Evolutionary conservation across 2,113 vertebrate genomes (phyloP).

Genomic region (Sardina pilchardus): DNA sequence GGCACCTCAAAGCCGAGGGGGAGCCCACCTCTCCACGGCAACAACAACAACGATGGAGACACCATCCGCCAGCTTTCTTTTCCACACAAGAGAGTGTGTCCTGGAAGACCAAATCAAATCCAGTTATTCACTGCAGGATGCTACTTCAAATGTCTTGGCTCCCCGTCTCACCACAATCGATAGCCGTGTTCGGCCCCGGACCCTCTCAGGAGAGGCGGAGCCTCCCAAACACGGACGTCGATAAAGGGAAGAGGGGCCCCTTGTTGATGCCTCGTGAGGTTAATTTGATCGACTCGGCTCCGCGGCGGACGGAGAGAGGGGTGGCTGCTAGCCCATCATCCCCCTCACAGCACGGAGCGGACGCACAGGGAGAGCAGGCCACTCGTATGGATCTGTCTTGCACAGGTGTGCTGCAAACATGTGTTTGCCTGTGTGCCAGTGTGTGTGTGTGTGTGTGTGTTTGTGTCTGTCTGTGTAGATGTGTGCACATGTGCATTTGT

Average conservation of each 20-base stretch:
- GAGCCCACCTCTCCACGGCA: not conserved
- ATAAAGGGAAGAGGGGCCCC: constrained; percentile 49
- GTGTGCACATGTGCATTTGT: not conserved
- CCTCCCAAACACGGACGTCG: constrained; percentile 45
- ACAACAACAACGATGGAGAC: not conserved
- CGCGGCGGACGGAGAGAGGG: constrained; percentile 25
- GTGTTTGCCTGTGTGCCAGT: not conserved
- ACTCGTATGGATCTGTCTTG: constrained; percentile 8
- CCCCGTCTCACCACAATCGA: constrained; percentile 42
- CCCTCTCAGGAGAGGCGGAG: constrained; percentile 35
- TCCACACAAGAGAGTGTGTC: not conserved
- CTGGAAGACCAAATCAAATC: constrained; percentile 29
- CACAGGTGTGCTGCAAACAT: not conserved
- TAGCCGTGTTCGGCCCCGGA: constrained; percentile 39
- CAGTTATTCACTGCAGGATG: constrained; percentile 29
- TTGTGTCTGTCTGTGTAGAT: not conserved
- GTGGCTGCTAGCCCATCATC: constrained; percentile 26
- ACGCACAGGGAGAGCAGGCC: not conserved
- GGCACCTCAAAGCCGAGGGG: not conserved
- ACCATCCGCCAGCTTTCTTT: not conserved
- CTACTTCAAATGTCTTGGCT: constrained; percentile 39
- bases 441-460: not conserved
- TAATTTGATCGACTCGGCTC: constrained; percentile 48
- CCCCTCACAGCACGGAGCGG: constrained; percentile 23
- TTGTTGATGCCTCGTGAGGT: constrained; percentile 50